Conservation (phyloP, 2,888 invertebrate species). For the Cataglyphis altisquamis region DNA sequence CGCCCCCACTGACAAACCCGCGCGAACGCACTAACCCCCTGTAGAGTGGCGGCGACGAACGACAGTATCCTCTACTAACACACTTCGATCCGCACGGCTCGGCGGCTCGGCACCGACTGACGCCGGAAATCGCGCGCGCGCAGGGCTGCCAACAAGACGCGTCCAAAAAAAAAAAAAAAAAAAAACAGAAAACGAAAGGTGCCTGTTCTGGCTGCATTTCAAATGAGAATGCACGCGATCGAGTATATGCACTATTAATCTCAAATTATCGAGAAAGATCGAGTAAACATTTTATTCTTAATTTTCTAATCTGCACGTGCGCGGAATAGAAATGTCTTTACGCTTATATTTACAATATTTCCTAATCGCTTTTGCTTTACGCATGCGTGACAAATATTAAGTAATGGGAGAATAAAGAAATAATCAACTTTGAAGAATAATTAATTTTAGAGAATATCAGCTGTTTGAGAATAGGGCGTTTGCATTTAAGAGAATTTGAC, state of each 20-base stretch:
- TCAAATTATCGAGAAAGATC: neutral
- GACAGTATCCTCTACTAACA: neutral
- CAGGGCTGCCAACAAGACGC: constrained; percentile 40
- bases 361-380: neutral
- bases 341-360: neutral
- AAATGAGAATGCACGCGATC: neutral
- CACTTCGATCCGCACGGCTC: constrained; percentile 10
- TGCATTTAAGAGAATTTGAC: neutral
- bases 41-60: neutral
- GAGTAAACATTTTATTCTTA: neutral
- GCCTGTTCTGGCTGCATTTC: no score
- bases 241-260: neutral
- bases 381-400: neutral
- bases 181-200: neutral
- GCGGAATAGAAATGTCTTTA: neutral
- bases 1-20: constrained; percentile 18
- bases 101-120: constrained; percentile 56
- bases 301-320: neutral
- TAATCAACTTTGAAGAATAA: neutral
- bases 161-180: neutral
- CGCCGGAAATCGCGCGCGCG: constrained; percentile 33
- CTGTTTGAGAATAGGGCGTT: neutral
- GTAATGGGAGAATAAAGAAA: neutral
- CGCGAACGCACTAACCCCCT: constrained; percentile 58
- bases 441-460: neutral